A percentile compares a stretch with the other conserved stretches of the same genome.
Conservation (phyloP, 2,888 invertebrate genomes). For the Liposcelis brunnea region DNA sequence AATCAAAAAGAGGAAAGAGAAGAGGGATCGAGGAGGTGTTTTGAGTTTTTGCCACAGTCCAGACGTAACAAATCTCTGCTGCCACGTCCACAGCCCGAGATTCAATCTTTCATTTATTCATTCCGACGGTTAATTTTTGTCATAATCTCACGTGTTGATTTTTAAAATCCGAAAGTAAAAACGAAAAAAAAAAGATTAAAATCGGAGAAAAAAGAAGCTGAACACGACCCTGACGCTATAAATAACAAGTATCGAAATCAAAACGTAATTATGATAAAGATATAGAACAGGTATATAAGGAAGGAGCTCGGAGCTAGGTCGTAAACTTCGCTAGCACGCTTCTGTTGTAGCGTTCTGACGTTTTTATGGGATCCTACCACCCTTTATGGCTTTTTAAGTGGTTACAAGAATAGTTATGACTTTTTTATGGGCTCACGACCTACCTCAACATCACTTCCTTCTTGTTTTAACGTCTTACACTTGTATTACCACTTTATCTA, state of each 20-base stretch:
- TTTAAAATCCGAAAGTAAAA: background rate
- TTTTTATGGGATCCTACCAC: slow-evolving; percentile 6
- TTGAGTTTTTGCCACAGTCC: too few species aligned
- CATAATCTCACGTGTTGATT: too few species aligned
- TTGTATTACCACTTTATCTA: background rate
- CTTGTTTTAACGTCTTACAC: background rate
- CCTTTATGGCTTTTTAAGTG: slow-evolving; percentile 9
- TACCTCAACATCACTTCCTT: slow-evolving; percentile 1
- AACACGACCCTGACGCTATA: slow-evolving; percentile 5
- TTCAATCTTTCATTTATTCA: too few species aligned
- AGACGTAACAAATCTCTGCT: too few species aligned
- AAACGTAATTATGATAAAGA: slow-evolving; percentile 6
- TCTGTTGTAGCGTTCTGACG: background rate
- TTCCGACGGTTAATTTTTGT: too few species aligned
- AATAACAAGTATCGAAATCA: slow-evolving; percentile 9
- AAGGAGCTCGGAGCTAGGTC: slow-evolving; percentile 3
- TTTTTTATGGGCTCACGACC: slow-evolving; percentile 6
- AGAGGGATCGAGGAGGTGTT: too few species aligned
- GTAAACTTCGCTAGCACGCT: slow-evolving; percentile 7
- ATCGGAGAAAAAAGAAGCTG: background rate
- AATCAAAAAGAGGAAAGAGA: too few species aligned
- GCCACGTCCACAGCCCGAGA: too few species aligned
- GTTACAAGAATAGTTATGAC: slow-evolving; percentile 8
- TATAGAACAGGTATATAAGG: slow-evolving; percentile 1
- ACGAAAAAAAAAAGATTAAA: slow-evolving; percentile 4